Base-by-base conservation (phyloP, 1,140 invertebrate species). In the Chironomus striatipennis region DNA sequence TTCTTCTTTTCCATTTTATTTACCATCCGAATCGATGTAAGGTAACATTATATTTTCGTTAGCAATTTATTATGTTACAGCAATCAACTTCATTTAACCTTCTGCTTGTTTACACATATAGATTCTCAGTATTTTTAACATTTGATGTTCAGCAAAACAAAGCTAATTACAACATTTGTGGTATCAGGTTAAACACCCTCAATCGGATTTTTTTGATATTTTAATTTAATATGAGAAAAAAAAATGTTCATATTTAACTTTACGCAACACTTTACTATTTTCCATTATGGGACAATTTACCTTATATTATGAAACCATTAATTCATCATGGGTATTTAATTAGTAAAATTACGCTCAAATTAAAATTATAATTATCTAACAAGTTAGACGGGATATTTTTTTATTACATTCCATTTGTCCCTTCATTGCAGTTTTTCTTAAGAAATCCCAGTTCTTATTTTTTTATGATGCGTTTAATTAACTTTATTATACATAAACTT, bases 281-380 rank as follows among this genome's bases (percentile, higher is more conserved):
- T 70, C 10, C 18, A 70, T n/a, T 7, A 20, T 20, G 12, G n/a
- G 12, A 12, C 12, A 57, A 57, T n/a, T 57, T 57, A n/a, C 47
- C 12, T 20, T 70, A 6, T 70, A 20, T 70, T 17, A 18, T 18
- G n/a, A n/a, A n/a, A n/a, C n/a, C 4, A 5, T 20, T 9, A 10
- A 20, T 18, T 70, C 7, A 70, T 70, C 65, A 21, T 70, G 65
- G 65, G 10, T 70, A 70, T 70, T 70, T 70, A 70, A 70, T 70
- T 70, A 70, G 17, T 10, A 70, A 70, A 70, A 57, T 57, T 57
- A 57, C 7, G n/a, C n/a, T n/a, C n/a, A n/a, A n/a, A n/a, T n/a
- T 57, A 1, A 34, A 57, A 57, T 57, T 57, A 57, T 57, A 10
- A 5, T 57, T 4, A 12, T 57, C 47, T 57, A 7, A n/a, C 47